A percentile compares a stretch with the other conserved stretches of the same genome.
phyloP scores from a whole-genome alignment of 2,888 invertebrate species.

The Diarsia dahlii region DNA sequence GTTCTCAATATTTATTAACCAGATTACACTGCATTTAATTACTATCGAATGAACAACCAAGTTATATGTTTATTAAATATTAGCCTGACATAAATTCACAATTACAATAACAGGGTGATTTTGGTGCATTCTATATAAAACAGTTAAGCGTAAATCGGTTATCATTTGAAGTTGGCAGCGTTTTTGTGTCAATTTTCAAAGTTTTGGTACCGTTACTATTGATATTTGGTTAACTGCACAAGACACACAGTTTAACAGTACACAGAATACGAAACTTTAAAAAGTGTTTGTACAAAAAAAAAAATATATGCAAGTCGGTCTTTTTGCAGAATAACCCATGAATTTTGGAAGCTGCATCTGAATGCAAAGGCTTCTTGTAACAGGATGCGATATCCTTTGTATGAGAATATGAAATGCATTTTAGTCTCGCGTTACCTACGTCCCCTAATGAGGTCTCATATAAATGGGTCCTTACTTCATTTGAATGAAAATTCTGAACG shows the following conservation, averaged over 20 bases:
- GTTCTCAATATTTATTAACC: slow-evolving; percentile 24
- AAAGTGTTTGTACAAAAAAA: too few species aligned
- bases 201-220: neutral
- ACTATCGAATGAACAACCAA: slow-evolving; percentile 12
- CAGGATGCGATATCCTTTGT: slow-evolving; percentile 74
- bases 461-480: slow-evolving; percentile 55
- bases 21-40: slow-evolving; percentile 10
- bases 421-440: slow-evolving; percentile 60
- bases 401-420: slow-evolving; percentile 72
- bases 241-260: neutral
- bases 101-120: neutral
- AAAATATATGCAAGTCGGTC: neutral
- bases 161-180: neutral
- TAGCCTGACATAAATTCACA: neutral
- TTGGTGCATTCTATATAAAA: too few species aligned
- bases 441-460: slow-evolving; percentile 54
- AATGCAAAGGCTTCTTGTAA: slow-evolving; percentile 78
- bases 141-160: neutral
- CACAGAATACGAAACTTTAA: neutral
- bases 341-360: slow-evolving; percentile 76
- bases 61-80: neutral
- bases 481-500: slow-evolving; percentile 41
- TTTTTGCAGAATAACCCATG: slow-evolving; percentile 62
- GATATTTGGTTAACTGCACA: neutral
- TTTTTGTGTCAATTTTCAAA: neutral